Percentiles rank a stretch among this genome's conserved stretches.
phyloP scores from a whole-genome alignment of 2,888 invertebrate species.

The Watsonalla binaria region DNA sequence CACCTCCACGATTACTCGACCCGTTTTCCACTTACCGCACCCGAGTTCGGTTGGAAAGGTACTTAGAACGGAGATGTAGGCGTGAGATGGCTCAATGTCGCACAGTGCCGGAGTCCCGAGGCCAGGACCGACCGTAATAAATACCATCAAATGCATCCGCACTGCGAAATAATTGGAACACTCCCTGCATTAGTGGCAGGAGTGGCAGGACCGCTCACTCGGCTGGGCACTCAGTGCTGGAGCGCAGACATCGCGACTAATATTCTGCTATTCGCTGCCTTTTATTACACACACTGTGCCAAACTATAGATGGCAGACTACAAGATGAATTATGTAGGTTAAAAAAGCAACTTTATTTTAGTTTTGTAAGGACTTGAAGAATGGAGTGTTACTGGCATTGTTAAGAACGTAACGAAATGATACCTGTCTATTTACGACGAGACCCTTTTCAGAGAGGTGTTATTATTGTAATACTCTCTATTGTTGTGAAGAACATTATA shows the following conservation, averaged over 20 bases:
- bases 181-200: not conserved
- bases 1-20: not conserved
- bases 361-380: not conserved
- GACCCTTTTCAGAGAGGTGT: not conserved
- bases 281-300: not conserved
- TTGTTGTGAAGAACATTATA: no score
- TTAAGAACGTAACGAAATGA: not conserved
- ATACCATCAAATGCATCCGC: constrained; percentile 1
- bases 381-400: not conserved
- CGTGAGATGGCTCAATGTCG: not conserved
- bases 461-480: not conserved
- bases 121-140: not conserved
- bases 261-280: not conserved
- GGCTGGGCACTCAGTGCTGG: no score
- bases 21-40: not conserved
- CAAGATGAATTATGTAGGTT: not conserved
- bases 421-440: not conserved
- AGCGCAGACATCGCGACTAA: not conserved
- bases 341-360: not conserved
- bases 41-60: not conserved
- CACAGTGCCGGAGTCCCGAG: not conserved
- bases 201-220: not conserved
- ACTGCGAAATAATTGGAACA: not conserved
- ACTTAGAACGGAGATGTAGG: not conserved
- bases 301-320: not conserved